Percentiles rank a stretch among this genome's conserved stretches.
These are phyloP conservation scores for Dendroctonus ponderosae DNA, from an alignment of 1,140 invertebrate genomes.

Conservation along the genomic window DNA sequence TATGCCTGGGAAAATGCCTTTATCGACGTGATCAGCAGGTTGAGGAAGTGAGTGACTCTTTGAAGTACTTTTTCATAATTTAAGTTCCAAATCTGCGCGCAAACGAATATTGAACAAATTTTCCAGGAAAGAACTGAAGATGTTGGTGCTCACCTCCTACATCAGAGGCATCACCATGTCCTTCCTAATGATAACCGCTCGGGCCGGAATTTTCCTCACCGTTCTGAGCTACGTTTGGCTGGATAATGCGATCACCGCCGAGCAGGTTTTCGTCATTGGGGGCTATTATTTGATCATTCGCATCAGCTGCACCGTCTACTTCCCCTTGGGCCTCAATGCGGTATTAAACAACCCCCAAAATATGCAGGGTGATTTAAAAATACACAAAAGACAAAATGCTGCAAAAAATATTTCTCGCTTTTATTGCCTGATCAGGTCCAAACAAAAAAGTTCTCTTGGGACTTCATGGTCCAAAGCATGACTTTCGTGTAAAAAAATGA, in stretches of 20 bases:
- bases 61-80: background rate
- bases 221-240: conserved; percentile 70
- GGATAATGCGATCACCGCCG: conserved; percentile 65
- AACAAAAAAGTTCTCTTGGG: background rate
- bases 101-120: background rate
- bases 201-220: conserved; percentile 74
- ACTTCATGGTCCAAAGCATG: background rate
- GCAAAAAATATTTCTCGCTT: no score
- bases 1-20: conserved; percentile 88
- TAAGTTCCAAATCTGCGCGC: background rate
- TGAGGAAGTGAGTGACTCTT: conserved; percentile 38
- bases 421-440: no score
- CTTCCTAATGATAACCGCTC: conserved; percentile 70
- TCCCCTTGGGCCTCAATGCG: conserved; percentile 34
- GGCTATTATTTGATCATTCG: conserved; percentile 71
- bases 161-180: conserved; percentile 72
- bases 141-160: conserved; percentile 66
- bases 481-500: background rate
- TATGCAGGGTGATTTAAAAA: no score
- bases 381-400: no score
- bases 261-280: conserved; percentile 71
- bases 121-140: conserved; percentile 64
- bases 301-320: conserved; percentile 66
- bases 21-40: conserved; percentile 52
- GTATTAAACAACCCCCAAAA: conserved; percentile 1